Percentiles rank a stretch among this genome's conserved stretches.
Evolutionary conservation across 2,888 invertebrate genomes (phyloP).

Genomic region (Stratiomys singularior): DNA sequence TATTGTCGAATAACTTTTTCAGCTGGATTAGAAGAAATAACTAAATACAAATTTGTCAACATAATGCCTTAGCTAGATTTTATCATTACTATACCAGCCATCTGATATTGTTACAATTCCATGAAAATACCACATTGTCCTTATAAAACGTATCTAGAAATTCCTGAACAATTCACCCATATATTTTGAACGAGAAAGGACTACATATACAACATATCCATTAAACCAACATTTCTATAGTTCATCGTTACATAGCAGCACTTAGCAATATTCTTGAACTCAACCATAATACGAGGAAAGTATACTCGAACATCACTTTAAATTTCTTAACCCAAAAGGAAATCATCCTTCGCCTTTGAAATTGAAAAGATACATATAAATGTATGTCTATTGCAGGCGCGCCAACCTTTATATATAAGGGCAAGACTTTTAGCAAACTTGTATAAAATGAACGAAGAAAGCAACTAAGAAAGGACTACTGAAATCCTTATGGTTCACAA

Average conservation of each 20-base stretch:
- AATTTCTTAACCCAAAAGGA: conserved; percentile 18
- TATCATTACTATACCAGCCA: too few species aligned
- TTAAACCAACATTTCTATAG: conserved; percentile 28
- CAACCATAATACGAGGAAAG: neutral
- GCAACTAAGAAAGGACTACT: conserved; percentile 14
- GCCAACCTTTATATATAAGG: too few species aligned
- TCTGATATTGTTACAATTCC: neutral
- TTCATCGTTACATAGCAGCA: conserved; percentile 16
- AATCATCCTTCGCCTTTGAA: neutral
- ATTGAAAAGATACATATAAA: neutral
- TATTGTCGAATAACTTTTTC: too few species aligned
- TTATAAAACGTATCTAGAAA: neutral
- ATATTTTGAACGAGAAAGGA: neutral
- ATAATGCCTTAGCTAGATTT: too few species aligned
- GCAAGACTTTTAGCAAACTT: neutral
- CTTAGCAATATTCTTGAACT: neutral
- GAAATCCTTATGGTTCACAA: conserved; percentile 35
- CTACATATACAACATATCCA: conserved; percentile 3
- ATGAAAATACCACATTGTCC: neutral
- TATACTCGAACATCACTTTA: conserved; percentile 32
- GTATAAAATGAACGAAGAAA: conserved; percentile 15
- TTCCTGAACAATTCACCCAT: neutral
- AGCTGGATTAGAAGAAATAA: too few species aligned
- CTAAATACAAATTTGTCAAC: too few species aligned
- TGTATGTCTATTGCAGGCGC: neutral